Percentiles rank a stretch among this genome's conserved stretches.
These are phyloP conservation scores for Chaetorhynchus papuensis DNA, from an alignment of 2,113 vertebrate genomes.

Conservation along the genomic window DNA sequence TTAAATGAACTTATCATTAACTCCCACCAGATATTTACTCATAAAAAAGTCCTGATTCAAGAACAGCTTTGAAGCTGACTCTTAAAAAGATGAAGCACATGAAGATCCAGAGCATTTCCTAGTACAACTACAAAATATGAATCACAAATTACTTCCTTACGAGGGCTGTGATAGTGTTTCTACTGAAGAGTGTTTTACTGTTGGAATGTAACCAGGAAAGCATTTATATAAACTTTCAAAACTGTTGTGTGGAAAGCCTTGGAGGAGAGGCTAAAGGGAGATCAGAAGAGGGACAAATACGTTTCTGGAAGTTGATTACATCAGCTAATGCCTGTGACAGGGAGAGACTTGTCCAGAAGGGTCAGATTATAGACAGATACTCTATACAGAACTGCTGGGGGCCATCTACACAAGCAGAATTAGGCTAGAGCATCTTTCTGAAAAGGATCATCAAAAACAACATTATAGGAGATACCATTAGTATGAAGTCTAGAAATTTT, in stretches of 20 bases:
- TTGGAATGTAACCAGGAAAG: not conserved
- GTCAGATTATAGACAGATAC: not conserved
- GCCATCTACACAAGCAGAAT: not conserved
- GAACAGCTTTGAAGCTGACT: constrained; percentile 13
- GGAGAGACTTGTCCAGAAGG: not conserved
- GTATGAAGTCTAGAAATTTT: not conserved
- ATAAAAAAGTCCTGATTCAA: not conserved
- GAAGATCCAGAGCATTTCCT: constrained; percentile 18
- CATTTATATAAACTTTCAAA: not conserved
- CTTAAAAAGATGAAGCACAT: constrained; percentile 15
- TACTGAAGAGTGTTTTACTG: not conserved
- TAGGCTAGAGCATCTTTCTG: not conserved
- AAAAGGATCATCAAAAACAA: not conserved
- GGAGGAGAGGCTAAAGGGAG: not conserved
- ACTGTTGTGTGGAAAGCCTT: not conserved
- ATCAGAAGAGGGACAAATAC: not conserved
- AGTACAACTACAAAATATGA: constrained; percentile 8
- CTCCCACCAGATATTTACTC: not conserved
- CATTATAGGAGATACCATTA: not conserved
- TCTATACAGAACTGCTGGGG: not conserved
- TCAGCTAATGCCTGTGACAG: not conserved
- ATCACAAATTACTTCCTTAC: constrained; percentile 3
- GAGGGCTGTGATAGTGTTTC: not conserved
- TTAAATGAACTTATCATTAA: not conserved
- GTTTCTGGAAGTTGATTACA: not conserved